Evolutionary conservation across 1,140 invertebrate species (phyloP), one percentile per base, ranked within the genome.

Genomic region (Nylanderia fulva): DNA sequence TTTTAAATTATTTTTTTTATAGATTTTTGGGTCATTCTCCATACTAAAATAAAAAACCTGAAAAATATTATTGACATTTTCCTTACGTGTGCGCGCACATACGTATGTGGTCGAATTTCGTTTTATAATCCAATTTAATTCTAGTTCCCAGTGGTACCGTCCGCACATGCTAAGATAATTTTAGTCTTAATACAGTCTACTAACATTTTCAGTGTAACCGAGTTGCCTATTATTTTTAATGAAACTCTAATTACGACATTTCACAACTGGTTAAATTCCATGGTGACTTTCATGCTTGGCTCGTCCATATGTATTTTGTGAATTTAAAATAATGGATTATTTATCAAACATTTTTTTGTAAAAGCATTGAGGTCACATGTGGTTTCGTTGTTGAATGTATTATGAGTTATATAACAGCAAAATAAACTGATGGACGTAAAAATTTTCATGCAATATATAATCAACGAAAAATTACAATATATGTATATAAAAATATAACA

Each of bases 241-340:
- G 1, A 76, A 61, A 24, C 15, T 9, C 9, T 76, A 45, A 29
- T 61, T 63, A 42, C 0, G 48, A 63, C 15, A 18, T 15, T 76
- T 24, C 6, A 61, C 6, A 61, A 33, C 3, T n/a, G 11, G 24
- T 76, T 74, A 58, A 74, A 11, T 71, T 74, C 39, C 24, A 74
- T 75, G 21, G 0, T 42, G 13, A 21, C 4, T 15, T 54, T 71
- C 33, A 48, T 11, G 1, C n/a, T 58, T 27, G 48, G 11, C n/a
- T 33, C 0, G 1, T 33, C 33, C 2, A 72, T 2, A 1, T 24
- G 13, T 24, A 54, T 8, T 13, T 60, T 18, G 9, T n/a, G 24
- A 8, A 75, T 75, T 75, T 60, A 42, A 60, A 61, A 27, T 27
- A 0, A 71, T 5, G 2, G 54, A 29, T 27, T 39, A 29, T 27